Conservation (phyloP, 2,888 invertebrate genomes). For the Ophion ellenae region DNA sequence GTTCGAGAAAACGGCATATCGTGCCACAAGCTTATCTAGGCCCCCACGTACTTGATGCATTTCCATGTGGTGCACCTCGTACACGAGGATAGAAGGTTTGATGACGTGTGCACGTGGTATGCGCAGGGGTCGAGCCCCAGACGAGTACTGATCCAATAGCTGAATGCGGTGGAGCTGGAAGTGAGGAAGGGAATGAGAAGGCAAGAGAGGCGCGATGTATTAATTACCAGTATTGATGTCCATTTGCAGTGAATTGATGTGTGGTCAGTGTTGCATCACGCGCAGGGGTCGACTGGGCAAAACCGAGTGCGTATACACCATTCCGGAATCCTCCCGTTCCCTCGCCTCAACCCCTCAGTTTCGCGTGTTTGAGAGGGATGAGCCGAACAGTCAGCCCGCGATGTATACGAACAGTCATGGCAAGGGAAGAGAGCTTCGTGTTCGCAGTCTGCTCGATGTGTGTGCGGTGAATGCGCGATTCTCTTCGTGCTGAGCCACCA, state of each 20-base stretch:
- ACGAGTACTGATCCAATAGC: constrained; percentile 53
- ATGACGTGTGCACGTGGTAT: constrained; percentile 59
- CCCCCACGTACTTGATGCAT: constrained; percentile 36
- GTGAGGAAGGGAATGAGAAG: constrained; percentile 66
- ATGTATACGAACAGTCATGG: constrained; percentile 47
- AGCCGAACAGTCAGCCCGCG: constrained; percentile 63
- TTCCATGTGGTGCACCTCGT: constrained; percentile 32
- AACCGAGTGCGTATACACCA: constrained; percentile 76
- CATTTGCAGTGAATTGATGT: constrained; percentile 84
- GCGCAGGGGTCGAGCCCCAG: constrained; percentile 61
- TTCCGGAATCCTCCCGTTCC: constrained; percentile 57
- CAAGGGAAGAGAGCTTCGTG: constrained; percentile 8
- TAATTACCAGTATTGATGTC: constrained; percentile 84
- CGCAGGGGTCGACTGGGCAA: constrained; percentile 81
- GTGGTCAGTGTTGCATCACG: constrained; percentile 84
- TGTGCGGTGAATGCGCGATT: constrained; percentile 64
- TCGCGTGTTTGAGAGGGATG: constrained; percentile 75
- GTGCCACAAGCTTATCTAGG: constrained; percentile 35
- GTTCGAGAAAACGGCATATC: constrained; percentile 38
- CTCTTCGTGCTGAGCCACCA: constrained; percentile 60
- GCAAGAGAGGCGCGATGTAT: constrained; percentile 83
- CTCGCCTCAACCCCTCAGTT: constrained; percentile 37
- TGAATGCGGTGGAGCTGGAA: constrained; percentile 55
- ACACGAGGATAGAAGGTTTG: constrained; percentile 62
- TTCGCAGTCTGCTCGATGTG: constrained; percentile 62